phyloP scores from a whole-genome alignment of 2,888 invertebrate genomes.

The Chymomyza caudatula region DNA sequence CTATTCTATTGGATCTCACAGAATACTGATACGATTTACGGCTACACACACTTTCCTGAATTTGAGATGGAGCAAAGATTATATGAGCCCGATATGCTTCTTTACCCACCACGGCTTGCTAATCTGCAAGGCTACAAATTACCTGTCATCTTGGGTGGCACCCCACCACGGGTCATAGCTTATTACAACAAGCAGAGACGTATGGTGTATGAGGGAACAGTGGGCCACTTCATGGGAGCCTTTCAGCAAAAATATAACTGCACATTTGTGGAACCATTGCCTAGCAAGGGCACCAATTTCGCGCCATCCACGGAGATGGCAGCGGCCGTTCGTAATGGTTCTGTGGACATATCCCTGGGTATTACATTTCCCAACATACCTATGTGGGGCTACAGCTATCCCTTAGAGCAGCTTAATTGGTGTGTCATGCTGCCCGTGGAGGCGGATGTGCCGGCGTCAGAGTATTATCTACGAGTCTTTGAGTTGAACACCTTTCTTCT shows the following conservation, averaged over 20 bases:
- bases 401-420: slow-evolving; percentile 59
- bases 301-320: slow-evolving; percentile 45
- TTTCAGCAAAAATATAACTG: slow-evolving; percentile 64
- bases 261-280: slow-evolving; percentile 41
- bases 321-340: slow-evolving; percentile 52
- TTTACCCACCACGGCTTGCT: slow-evolving; percentile 57
- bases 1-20: slow-evolving; percentile 1
- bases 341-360: slow-evolving; percentile 62
- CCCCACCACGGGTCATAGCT: slow-evolving; percentile 61
- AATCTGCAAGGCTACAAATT: slow-evolving; percentile 58
- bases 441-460: slow-evolving; percentile 55
- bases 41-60: slow-evolving; percentile 61
- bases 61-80: slow-evolving; percentile 49
- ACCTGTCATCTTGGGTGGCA: slow-evolving; percentile 55
- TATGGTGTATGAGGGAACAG: slow-evolving; percentile 50
- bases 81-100: neutral
- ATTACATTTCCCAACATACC: slow-evolving; percentile 42
- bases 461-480: slow-evolving; percentile 65
- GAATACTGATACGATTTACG: slow-evolving; percentile 47
- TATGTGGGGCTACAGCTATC: slow-evolving; percentile 50
- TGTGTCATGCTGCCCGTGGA: slow-evolving; percentile 73
- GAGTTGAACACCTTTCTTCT: slow-evolving; percentile 52
- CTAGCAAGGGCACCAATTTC: slow-evolving; percentile 20
- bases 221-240: slow-evolving; percentile 60
- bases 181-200: slow-evolving; percentile 38